Percentiles rank a stretch among this genome's conserved stretches.
Evolutionary conservation across 2,113 vertebrate genomes (phyloP).

Genomic region (Lepisosteus osseus): DNA sequence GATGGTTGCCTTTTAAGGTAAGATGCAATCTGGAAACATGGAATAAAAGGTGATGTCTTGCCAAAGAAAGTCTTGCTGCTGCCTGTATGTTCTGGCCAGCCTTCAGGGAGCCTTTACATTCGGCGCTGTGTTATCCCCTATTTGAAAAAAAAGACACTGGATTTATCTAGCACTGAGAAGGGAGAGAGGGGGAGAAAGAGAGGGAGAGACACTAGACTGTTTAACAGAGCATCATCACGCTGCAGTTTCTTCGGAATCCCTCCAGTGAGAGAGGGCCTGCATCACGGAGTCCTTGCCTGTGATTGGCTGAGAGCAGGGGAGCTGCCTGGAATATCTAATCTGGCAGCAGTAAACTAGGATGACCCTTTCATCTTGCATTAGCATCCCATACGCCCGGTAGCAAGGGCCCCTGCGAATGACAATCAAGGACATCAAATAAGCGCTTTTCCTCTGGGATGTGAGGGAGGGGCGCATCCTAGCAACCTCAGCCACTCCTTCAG

Average conservation of each 20-base stretch:
- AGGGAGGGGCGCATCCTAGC: conserved; percentile 4
- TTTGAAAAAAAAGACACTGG: conserved; percentile 37
- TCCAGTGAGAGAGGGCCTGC: conserved; percentile 76
- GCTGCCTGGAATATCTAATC: conserved; percentile 56
- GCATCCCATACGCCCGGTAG: conserved; percentile 52
- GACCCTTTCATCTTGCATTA: conserved; percentile 66
- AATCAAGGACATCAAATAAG: conserved; percentile 50
- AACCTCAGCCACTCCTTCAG: conserved; percentile 29
- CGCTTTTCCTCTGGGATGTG: conserved; percentile 7
- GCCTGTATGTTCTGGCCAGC: conserved; percentile 46
- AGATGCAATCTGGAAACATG: conserved; percentile 46
- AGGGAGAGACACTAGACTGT: conserved; percentile 58
- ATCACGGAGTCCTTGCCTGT: conserved; percentile 61
- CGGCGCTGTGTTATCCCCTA: conserved; percentile 47
- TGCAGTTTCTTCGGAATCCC: conserved; percentile 84
- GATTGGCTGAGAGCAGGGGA: conserved; percentile 73
- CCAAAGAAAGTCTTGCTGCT: conserved; percentile 41
- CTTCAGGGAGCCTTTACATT: conserved; percentile 49
- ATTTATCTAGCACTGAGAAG: conserved; percentile 25
- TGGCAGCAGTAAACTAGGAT: conserved; percentile 62
- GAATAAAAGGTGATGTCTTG: conserved; percentile 31
- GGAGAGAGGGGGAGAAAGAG: conserved; percentile 17
- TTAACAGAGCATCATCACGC: conserved; percentile 72
- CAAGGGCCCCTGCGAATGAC: conserved; percentile 46
- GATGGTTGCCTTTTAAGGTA: conserved; percentile 36